phyloP scores from a whole-genome alignment of 2,797 vertebrate species.

The Muscicapa comitata region DNA sequence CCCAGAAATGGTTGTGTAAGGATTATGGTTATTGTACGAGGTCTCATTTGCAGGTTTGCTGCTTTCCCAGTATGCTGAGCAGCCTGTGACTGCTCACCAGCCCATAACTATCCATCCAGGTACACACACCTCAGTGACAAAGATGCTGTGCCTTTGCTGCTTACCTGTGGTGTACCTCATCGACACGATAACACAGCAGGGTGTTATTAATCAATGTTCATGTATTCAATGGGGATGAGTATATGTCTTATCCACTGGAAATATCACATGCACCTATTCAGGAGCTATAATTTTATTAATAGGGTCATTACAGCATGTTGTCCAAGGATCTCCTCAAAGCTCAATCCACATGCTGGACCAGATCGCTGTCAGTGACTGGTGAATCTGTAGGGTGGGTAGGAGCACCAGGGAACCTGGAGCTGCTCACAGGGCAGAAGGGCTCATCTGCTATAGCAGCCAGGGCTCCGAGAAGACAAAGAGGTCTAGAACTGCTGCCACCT shows the following conservation, averaged over 20 bases:
- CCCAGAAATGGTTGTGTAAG: fast-evolving
- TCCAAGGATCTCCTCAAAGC: neutral
- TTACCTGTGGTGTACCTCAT: neutral
- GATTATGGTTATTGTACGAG: fast-evolving
- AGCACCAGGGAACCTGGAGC: neutral
- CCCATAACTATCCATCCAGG: neutral
- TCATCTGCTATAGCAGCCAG: neutral
- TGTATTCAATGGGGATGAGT: neutral
- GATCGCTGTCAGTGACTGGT: neutral
- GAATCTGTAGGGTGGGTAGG: neutral
- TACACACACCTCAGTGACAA: fast-evolving
- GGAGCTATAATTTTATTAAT: neutral
- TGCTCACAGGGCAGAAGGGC: neutral
- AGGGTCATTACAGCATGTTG: neutral
- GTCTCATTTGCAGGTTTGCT: neutral
- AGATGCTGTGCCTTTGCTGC: neutral
- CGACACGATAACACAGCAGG: neutral
- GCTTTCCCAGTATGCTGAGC: neutral
- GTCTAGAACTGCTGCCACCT: neutral
- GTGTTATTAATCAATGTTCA: fast-evolving
- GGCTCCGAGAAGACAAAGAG: neutral
- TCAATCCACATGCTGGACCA: neutral
- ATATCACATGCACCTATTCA: neutral
- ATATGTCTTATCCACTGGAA: neutral
- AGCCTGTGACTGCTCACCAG: neutral